Evolutionary conservation across 2,888 invertebrate species (phyloP), one percentile per base, ranked within the genome.

Genomic region (Cynaeus angustus): DNA sequence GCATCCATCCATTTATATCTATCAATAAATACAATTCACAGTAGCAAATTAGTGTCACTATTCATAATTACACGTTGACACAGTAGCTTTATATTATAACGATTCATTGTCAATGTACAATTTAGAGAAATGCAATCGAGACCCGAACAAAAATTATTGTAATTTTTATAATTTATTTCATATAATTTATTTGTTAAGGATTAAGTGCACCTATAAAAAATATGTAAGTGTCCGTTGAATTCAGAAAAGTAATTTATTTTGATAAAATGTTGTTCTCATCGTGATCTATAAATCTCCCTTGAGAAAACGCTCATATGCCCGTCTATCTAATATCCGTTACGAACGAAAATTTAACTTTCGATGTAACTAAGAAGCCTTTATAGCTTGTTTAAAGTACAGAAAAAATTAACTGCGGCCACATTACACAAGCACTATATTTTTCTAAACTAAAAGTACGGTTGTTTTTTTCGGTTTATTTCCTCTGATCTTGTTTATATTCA

Each of bases 221-320:
- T 70, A 66, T 70, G 66, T 61, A 37, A 53, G 66, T 68, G 71
- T 67, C 66, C 46, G 64, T 38, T 65, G 72, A 74, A 71, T 71
- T 71, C 71, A 71, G 70, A 73, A 72, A 74, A 68, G 73, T 73
- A 75, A 75, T 74, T 75, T 74, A 75, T 75, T 75, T 74, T 75
- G 75, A 74, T 74, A 75, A 75, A 72, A 75, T 74, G 75, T 72
- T 70, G 72, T 75, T 73, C 68, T 69, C 72, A 69, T 72, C 68
- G 61, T 68, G 70, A 74, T 75, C 75, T 75, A 75, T 75, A 75
- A 75, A 75, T 75, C 74, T 75, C 72, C 66, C 74, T 61, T 73
- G 75, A 72, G 75, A 75, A 75, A 73, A 74, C 59, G 70, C 69
- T 75, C 74, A 73, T 72, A 72, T 71, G 70, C 70, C 67, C 69